Base-by-base conservation (phyloP, 2,888 invertebrate genomes). In the Caenorhabditis doughertyi region DNA sequence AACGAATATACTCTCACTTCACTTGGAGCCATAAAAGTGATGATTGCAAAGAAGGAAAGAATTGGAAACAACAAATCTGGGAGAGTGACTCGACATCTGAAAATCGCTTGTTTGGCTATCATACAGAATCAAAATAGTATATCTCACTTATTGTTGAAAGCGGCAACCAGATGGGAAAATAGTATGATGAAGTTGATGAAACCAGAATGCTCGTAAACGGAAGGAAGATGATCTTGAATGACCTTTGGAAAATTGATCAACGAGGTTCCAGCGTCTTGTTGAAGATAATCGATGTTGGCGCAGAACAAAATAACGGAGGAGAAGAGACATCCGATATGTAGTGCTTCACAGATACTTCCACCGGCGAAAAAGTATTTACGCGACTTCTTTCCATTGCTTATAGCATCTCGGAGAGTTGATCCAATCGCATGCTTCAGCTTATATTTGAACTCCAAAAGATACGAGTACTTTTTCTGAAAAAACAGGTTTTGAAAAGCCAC, bases 351-450 rank as follows among this genome's bases (percentile, higher is more conserved):
- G 8, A 67, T 35, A 16, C 25, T 44, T 23, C 87, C 87, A 7
- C 87, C 86, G 21, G 76, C 44, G 58, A 87, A 85, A 42, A 85
- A 86, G 4, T 58, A 64, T 23, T 81, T 72, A 16, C 84, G 81
- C 0, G 79, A 72, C 21, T 42, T 60, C 42, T 71, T 72, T 5
- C 21, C 11, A 21, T 32, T 55, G 11, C 49, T 58, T 3, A 80
- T 60, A 8, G 55, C 72, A 51, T 73, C 55, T 21, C 64, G 44
- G 16, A 84, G 71, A 29, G 71, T 71, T 5, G 79, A 60, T 13
- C 79, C 79, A 27, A 81, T 72, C 1, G 68, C 62, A 16, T 56
- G 53, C 35, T 77, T 81, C 23, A 83, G 27, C 32, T 70, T 73
- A 23, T 79, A 25, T 29, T 62, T 72, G 1, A 84, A 8, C 11